These are phyloP conservation scores for Gallinago media DNA, from an alignment of 2,113 vertebrate species.

Conservation along the genomic window DNA sequence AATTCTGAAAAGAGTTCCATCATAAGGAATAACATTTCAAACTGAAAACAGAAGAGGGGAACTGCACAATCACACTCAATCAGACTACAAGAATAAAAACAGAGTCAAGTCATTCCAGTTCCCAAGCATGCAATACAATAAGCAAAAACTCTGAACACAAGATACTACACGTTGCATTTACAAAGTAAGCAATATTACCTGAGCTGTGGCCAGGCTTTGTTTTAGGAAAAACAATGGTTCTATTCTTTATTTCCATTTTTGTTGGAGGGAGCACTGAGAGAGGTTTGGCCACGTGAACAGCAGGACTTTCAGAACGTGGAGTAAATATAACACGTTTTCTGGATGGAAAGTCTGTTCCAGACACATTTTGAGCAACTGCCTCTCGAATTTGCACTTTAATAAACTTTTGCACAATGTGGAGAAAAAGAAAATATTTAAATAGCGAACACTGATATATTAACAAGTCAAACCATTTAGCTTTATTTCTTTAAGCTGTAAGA, in stretches of 20 bases:
- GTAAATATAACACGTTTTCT: slow-evolving; percentile 51
- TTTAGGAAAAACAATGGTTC: slow-evolving; percentile 83
- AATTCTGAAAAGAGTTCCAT: background rate
- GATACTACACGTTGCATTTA: background rate
- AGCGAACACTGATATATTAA: background rate
- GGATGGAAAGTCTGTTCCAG: slow-evolving; percentile 53
- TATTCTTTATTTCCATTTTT: slow-evolving; percentile 85
- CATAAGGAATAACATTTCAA: background rate
- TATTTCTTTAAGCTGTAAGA: background rate
- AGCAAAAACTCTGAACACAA: background rate
- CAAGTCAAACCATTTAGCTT: background rate
- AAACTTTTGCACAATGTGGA: slow-evolving; percentile 74
- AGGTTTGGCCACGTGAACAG: slow-evolving; percentile 68
- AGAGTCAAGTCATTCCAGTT: background rate
- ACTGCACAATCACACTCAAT: background rate
- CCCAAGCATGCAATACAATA: background rate
- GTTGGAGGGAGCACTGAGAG: slow-evolving; percentile 42
- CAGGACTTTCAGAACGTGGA: slow-evolving; percentile 73
- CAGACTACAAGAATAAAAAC: background rate
- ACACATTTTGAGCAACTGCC: slow-evolving; percentile 69
- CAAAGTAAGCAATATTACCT: slow-evolving; percentile 74
- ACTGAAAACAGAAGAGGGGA: background rate
- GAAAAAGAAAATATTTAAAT: background rate
- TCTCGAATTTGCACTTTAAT: slow-evolving; percentile 89
- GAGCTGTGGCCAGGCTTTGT: slow-evolving; percentile 84